A percentile compares a stretch with the other conserved stretches of the same genome.
These are phyloP conservation scores for Apus apus DNA, from an alignment of 2,113 vertebrate genomes.

Conservation along the genomic window DNA sequence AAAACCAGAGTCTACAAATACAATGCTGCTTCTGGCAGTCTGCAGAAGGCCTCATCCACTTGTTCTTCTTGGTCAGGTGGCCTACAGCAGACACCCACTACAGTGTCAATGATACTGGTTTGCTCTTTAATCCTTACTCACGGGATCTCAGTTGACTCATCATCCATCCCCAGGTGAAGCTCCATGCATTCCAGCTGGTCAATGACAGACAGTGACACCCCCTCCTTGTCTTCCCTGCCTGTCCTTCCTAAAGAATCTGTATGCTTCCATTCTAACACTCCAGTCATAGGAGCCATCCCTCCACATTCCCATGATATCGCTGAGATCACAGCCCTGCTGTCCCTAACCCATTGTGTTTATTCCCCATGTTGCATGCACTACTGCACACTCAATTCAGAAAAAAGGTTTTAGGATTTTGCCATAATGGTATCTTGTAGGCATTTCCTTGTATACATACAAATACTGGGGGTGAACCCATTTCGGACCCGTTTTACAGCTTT, in stretches of 20 bases:
- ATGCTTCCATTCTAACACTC: too few species aligned
- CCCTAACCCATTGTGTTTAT: background rate
- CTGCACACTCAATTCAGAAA: background rate
- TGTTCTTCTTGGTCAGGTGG: too few species aligned
- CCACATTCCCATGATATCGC: background rate
- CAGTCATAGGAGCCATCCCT: background rate
- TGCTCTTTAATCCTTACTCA: background rate
- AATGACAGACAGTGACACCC: background rate
- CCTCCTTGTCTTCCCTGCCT: background rate
- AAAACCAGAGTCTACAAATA: too few species aligned
- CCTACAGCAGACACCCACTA: too few species aligned
- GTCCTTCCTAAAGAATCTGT: background rate
- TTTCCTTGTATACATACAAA: background rate
- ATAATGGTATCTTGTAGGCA: background rate
- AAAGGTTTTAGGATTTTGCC: background rate
- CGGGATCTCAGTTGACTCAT: background rate
- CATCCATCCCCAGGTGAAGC: background rate
- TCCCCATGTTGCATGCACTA: background rate
- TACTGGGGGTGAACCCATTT: background rate
- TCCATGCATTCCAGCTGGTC: background rate
- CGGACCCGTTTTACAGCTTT: background rate
- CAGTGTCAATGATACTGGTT: background rate
- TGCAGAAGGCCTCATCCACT: too few species aligned
- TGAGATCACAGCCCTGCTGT: background rate
- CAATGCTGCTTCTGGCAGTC: too few species aligned